Evolutionary conservation across 2,113 vertebrate species (phyloP), one percentile per base, ranked within the genome.

Genomic region (Scomber colias): DNA sequence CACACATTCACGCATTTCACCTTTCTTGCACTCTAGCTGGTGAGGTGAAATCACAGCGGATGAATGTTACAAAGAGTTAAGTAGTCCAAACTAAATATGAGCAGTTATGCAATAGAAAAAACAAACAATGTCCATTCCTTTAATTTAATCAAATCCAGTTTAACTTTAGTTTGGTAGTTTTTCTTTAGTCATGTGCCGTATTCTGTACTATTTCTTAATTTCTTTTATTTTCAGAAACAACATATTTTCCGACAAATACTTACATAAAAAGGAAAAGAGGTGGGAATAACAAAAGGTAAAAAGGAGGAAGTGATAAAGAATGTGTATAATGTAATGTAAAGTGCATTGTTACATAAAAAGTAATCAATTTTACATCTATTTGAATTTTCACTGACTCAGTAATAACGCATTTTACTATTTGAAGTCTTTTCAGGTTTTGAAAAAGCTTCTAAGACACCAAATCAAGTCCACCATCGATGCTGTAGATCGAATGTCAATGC

Each of bases 1-100:
- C 71, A 77, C 83, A 90, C 85, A 89, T 89, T 90, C 71, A 93
- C 80, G 27, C 53, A 90, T 92, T 93, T 93, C 87, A 94, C 91
- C 90, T 92, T 92, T 89, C 88, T 87, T 81, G 79, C 75, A 68
- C 83, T 81, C 60, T 71, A 71, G 82, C 70, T 77, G 70, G 50
- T 83, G 68, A 91, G 62, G 73, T 87, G 45, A 79, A 81, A 77
- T 84, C 69, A 79, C 56, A 77, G 53, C 13, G 44, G 49, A 63
- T 44, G 31, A 40, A 64, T 61, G 61, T 73, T 71, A 77, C 30
- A 54, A 50, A 35, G 35, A 64, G 1, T n/a, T 48, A 66, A 81
- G 59, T 7, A 63, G 17, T 11, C 6, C 48, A 71, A 69, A 66
- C 35, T 30, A 48, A 35, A 67, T 45, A 50, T 35, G 27, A 40